phyloP scores from a whole-genome alignment of 2,888 invertebrate genomes.

The Nemoura dubitans region DNA sequence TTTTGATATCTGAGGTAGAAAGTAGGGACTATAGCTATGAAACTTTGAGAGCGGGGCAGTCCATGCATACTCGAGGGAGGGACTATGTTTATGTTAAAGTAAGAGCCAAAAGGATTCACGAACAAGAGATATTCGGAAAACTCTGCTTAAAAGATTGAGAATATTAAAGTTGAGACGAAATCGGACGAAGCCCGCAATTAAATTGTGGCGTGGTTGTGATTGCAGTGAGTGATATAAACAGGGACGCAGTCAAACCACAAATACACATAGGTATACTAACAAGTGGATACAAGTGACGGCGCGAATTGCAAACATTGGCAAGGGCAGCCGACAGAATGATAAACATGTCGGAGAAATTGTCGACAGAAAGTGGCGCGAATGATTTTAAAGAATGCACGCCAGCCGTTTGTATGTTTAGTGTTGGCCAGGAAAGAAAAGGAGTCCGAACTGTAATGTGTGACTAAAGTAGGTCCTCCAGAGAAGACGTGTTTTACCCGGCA shows the following conservation, averaged over 20 bases:
- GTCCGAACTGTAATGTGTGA: too few species aligned
- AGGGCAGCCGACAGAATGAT: not conserved
- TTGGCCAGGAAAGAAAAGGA: too few species aligned
- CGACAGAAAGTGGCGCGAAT: not conserved
- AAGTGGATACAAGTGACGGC: not conserved
- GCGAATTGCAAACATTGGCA: not conserved
- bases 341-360: not conserved
- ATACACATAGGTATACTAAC: slow-evolving; percentile 1
- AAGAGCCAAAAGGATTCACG: not conserved
- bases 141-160: not conserved
- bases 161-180: not conserved
- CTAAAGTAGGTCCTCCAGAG: too few species aligned
- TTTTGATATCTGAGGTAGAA: not conserved
- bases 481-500: too few species aligned
- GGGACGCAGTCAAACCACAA: not conserved
- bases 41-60: not conserved
- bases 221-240: not conserved
- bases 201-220: not conserved
- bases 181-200: not conserved
- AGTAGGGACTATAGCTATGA: not conserved
- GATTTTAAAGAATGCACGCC: not conserved
- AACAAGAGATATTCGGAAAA: not conserved
- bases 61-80: not conserved
- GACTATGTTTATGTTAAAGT: not conserved
- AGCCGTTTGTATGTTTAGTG: too few species aligned